Base-by-base conservation (phyloP, 2,888 invertebrate genomes). In the Melanchra persicariae region DNA sequence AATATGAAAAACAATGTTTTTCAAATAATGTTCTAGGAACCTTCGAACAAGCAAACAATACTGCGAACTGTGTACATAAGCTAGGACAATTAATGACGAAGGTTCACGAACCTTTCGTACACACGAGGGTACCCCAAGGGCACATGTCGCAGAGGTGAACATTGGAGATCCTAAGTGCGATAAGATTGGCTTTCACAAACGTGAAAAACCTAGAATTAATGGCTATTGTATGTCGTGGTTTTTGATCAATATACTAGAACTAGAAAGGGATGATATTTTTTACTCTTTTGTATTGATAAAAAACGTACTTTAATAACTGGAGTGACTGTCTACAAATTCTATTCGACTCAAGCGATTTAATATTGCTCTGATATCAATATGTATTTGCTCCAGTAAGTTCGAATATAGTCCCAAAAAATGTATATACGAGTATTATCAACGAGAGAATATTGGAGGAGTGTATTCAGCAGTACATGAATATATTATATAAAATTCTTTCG, bases 151-250 rank as follows among this genome's bases (percentile, higher is more conserved):
- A 10, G 65, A 75, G 71, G 75, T 81, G 83, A 84, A 64, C 68
- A 67, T 74, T 59, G 71, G 47, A 72, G 83, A 85, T 85, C 63
- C 51, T 69, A 60, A 77, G 62, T 54, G 60, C 72, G 81, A 83
- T 81, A 81, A 77, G 71, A 78, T 70, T 64, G 65, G 62, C 58
- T 70, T 65, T 74, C 43, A 72, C 76, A 70, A 62, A 79, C 60
- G 55, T 74, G 60, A 70, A 81, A 37, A 62, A 62, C 30, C 52
- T 69, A 37, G 17, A 49, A 70, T 58, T 77, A 78, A 79, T 64
- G 70, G 58, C 57, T 59, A 62, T 67, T 74, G 54, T 61, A 40
- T 24, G 40, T 75, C 34, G 9, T 52, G 17, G 22, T 45, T 63
- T 34, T 61, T 54, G 37, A 60, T 49, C 43, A 75, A n/a, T 59